phyloP scores from a whole-genome alignment of 1,140 invertebrate species.

The Rhagoletis pomonella region DNA sequence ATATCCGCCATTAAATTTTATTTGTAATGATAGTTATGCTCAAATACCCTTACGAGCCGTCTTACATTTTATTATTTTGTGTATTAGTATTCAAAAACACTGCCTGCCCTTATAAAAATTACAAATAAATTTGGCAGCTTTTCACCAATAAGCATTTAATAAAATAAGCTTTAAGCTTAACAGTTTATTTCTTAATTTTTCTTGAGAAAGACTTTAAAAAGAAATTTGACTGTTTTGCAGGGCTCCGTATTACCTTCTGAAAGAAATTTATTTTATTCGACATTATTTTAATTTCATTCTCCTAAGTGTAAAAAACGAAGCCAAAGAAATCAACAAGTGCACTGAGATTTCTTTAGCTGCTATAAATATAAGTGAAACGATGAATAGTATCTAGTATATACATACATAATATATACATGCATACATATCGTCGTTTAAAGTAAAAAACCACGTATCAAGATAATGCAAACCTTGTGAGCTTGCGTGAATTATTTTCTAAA shows the following conservation, averaged over 20 bases:
- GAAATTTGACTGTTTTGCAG: neutral
- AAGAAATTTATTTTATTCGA: no score
- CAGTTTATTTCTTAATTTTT: neutral
- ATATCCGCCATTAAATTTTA: no score
- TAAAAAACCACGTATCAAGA: no score
- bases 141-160: neutral
- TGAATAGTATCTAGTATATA: neutral
- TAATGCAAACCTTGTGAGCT: no score
- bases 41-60: no score
- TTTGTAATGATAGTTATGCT: no score
- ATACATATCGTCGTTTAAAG: neutral
- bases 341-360: slow-evolving; percentile 38
- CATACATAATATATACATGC: neutral
- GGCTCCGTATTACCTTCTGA: no score
- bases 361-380: neutral
- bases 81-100: neutral
- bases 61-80: no score
- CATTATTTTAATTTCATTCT: neutral
- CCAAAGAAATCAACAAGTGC: slow-evolving; percentile 49
- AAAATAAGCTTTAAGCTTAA: neutral
- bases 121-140: neutral
- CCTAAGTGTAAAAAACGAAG: neutral
- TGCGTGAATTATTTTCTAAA: no score
- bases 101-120: neutral
- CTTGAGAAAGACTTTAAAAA: neutral